A percentile compares a stretch with the other conserved stretches of the same genome.
Conservation (phyloP, 2,888 invertebrate species). For the Melipona beecheii region DNA sequence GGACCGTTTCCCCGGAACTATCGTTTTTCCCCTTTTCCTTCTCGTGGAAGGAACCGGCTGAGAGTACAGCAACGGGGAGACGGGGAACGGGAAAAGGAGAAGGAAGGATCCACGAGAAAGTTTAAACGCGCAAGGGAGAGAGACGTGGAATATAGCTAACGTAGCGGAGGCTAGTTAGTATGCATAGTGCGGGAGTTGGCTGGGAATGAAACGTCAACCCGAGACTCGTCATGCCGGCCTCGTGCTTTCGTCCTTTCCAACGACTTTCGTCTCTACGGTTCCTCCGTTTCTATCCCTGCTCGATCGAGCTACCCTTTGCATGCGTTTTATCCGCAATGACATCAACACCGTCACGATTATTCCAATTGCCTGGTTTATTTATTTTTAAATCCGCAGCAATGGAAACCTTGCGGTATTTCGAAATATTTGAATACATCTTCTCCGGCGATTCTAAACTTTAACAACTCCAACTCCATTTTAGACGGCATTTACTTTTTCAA, state of each 20-base stretch:
- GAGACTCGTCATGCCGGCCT: conserved; percentile 82
- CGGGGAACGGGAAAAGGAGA: conserved; percentile 17
- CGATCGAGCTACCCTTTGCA: conserved; percentile 54
- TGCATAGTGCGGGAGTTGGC: conserved; percentile 83
- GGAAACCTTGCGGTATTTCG: not conserved
- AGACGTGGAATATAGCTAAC: conserved; percentile 75
- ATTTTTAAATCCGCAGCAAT: not conserved
- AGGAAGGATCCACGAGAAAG: conserved; percentile 28
- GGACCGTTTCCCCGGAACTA: conserved; percentile 62
- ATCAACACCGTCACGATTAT: conserved; percentile 21
- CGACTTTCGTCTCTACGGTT: conserved; percentile 72
- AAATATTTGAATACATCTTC: not conserved
- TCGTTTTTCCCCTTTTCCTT: conserved; percentile 58
- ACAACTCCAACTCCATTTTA: not conserved
- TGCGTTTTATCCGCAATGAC: conserved; percentile 18
- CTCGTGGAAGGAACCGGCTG: conserved; percentile 66
- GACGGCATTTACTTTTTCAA: not conserved
- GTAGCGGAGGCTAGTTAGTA: conserved; percentile 82
- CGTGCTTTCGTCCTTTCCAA: conserved; percentile 77
- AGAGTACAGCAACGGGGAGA: conserved; percentile 56
- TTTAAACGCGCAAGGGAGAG: conserved; percentile 46
- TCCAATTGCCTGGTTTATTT: conserved; percentile 8
- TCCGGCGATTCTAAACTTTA: not conserved
- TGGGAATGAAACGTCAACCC: conserved; percentile 84
- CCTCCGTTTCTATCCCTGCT: conserved; percentile 54